Evolutionary conservation across 2,113 vertebrate genomes (phyloP).

Genomic region (Anguilla japonica): DNA sequence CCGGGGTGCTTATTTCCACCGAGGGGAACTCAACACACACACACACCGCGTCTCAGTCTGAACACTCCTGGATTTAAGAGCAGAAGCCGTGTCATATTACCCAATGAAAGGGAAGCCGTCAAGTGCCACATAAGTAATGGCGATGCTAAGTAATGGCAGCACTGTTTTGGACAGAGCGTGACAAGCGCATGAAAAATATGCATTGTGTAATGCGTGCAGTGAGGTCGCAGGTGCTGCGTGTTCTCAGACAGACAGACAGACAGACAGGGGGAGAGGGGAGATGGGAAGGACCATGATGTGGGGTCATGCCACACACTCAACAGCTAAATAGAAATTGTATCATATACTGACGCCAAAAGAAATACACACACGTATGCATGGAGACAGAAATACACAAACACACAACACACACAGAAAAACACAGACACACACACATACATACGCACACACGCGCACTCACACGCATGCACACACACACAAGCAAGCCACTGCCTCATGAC

Average conservation of each 20-base stretch:
- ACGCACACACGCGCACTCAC: not conserved
- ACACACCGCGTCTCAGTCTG: not conserved
- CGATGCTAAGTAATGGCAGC: not conserved
- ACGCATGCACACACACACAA: not conserved
- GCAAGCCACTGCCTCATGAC: slow-evolving; percentile 2
- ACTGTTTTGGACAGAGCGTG: not conserved
- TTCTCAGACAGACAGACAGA: slow-evolving; percentile 14
- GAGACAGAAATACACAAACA: not conserved
- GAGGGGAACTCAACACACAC: not conserved
- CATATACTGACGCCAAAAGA: not conserved
- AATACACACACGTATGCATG: not conserved
- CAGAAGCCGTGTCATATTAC: not conserved
- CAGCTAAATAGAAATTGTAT: not conserved
- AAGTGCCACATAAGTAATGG: not conserved
- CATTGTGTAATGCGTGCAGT: not conserved
- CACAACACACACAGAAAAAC: not conserved
- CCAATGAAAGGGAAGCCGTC: not conserved
- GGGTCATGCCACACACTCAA: not conserved
- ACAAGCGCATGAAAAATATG: not conserved
- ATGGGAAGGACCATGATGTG: not conserved
- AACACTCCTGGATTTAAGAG: not conserved
- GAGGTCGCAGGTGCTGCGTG: slow-evolving; percentile 6
- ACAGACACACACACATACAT: not conserved
- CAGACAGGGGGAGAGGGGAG: not conserved
- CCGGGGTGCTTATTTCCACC: not conserved